Evolutionary conservation across 2,888 invertebrate species (phyloP).

Genomic region (Cylloceria caligata): DNA sequence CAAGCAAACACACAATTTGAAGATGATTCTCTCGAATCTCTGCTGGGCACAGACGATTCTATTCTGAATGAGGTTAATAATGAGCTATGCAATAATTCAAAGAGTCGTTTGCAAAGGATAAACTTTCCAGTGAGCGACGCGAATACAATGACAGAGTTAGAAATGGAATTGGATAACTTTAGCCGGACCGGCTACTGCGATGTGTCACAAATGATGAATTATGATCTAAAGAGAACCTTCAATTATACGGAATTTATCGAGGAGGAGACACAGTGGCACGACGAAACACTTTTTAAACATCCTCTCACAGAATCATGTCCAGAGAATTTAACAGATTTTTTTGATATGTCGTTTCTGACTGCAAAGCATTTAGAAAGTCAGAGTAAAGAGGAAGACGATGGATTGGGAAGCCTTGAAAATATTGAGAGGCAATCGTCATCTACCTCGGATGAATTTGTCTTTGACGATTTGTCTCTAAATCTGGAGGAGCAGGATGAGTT

Average conservation of each 20-base stretch:
- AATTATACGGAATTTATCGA: slow-evolving; percentile 12
- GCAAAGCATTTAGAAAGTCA: background rate
- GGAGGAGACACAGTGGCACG: background rate
- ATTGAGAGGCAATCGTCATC: slow-evolving; percentile 4
- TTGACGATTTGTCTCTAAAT: slow-evolving; percentile 52
- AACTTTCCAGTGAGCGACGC: background rate
- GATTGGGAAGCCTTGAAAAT: background rate
- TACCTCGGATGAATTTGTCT: slow-evolving; percentile 44
- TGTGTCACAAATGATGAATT: slow-evolving; percentile 56
- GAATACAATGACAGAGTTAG: background rate
- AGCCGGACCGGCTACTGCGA: slow-evolving; percentile 30
- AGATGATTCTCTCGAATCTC: slow-evolving; percentile 28
- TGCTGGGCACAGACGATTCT: slow-evolving; percentile 30
- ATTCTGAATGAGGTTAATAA: slow-evolving; percentile 32
- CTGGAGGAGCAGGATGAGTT: slow-evolving; percentile 51
- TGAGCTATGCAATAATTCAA: slow-evolving; percentile 8
- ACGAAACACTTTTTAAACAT: slow-evolving; percentile 33
- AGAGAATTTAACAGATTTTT: slow-evolving; percentile 30
- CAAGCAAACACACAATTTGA: background rate
- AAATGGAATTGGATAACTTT: background rate
- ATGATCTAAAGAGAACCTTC: slow-evolving; percentile 29
- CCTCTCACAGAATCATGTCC: slow-evolving; percentile 14
- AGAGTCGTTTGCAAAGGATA: background rate
- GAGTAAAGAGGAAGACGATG: background rate
- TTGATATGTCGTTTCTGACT: slow-evolving; percentile 1